phyloP scores from a whole-genome alignment of 1,140 invertebrate genomes.

The Bombus terrestris region DNA sequence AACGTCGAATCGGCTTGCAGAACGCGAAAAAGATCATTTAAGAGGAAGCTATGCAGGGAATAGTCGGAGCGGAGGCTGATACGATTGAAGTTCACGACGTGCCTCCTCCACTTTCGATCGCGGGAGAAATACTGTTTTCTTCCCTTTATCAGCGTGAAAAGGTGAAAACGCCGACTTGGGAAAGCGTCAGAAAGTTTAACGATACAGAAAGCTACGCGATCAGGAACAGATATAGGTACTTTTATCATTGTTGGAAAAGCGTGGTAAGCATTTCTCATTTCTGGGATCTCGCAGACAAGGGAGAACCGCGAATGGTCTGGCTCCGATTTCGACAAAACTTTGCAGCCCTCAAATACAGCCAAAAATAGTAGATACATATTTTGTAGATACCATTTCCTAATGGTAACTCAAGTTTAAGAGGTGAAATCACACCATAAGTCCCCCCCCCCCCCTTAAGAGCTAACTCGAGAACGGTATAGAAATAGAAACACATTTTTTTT shows the following conservation, averaged over 20 bases:
- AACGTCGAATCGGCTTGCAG: background rate
- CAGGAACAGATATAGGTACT: conserved; percentile 24
- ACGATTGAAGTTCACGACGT: conserved; percentile 18
- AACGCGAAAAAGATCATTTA: conserved; percentile 32
- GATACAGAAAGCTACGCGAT: conserved; percentile 22
- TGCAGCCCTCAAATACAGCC: too few species aligned
- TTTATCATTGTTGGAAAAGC: conserved; percentile 23
- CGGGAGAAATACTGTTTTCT: background rate
- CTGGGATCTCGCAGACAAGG: background rate
- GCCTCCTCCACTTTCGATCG: background rate
- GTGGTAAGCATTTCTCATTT: background rate
- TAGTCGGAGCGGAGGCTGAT: background rate
- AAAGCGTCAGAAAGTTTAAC: conserved; percentile 22
- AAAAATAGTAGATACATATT: too few species aligned
- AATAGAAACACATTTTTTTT: too few species aligned
- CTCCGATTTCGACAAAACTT: too few species aligned
- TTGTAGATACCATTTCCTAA: too few species aligned
- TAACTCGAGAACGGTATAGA: too few species aligned
- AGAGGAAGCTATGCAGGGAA: background rate
- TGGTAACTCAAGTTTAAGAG: too few species aligned
- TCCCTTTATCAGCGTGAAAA: conserved; percentile 23
- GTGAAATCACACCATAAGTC: too few species aligned
- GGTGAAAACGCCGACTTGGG: conserved; percentile 30
- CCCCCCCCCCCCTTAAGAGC: too few species aligned
- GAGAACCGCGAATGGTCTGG: too few species aligned